Percentiles rank a stretch among this genome's conserved stretches.
These are phyloP conservation scores for Ophioninae sp. DNA, from an alignment of 2,888 invertebrate genomes.

Conservation along the genomic window DNA sequence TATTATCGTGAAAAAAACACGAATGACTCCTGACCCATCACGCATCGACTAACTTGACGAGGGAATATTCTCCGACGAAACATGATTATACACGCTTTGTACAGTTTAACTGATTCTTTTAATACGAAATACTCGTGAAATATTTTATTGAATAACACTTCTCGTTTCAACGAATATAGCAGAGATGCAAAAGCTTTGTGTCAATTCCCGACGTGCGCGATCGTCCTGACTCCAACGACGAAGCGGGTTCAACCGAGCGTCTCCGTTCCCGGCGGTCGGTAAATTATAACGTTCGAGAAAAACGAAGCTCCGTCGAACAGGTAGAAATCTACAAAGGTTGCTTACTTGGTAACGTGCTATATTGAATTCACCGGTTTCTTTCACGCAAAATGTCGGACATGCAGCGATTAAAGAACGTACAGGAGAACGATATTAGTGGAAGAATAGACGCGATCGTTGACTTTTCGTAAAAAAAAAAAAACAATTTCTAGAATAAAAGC, in stretches of 20 bases:
- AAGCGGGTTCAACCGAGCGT: neutral
- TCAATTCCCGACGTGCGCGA: neutral
- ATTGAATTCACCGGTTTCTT: no score
- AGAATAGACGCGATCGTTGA: neutral
- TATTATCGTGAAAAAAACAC: neutral
- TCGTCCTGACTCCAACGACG: neutral
- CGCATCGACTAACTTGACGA: neutral
- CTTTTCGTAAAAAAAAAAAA: neutral
- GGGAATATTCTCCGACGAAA: neutral
- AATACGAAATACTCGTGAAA: neutral
- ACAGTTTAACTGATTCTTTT: neutral
- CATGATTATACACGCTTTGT: neutral
- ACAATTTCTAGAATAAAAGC: neutral
- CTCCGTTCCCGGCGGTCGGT: neutral
- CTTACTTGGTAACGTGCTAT: neutral
- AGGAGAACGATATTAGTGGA: neutral
- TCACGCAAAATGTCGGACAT: neutral
- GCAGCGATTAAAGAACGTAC: neutral
- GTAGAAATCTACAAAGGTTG: neutral
- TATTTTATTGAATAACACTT: neutral
- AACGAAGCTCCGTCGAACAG: neutral
- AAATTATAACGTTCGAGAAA: neutral
- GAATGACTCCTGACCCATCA: neutral
- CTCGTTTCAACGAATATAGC: neutral
- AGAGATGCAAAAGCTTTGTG: neutral